Percentiles rank a stretch among this genome's conserved stretches.
phyloP scores from a whole-genome alignment of 2,113 vertebrate genomes.

The Sinocyclocheilus grahami region DNA sequence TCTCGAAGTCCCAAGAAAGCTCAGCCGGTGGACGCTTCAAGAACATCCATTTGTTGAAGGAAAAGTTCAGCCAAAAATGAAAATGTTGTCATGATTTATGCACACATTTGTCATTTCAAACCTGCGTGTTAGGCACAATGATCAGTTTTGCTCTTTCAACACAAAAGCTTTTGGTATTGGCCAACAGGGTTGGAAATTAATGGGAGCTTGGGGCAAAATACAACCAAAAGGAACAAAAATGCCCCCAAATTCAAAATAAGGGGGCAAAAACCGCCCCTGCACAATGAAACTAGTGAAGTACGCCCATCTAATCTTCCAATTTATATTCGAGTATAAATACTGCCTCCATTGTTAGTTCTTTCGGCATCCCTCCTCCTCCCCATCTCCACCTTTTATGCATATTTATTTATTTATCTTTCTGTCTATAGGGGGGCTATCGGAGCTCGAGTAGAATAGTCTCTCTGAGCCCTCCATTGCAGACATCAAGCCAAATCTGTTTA shows the following conservation, averaged over 20 bases:
- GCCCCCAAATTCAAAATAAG: neutral
- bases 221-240: neutral
- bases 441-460: too few species aligned
- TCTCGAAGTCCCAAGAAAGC: constrained; percentile 19
- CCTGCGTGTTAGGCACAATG: neutral
- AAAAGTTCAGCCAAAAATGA: neutral
- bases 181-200: neutral
- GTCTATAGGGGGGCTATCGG: too few species aligned
- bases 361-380: too few species aligned
- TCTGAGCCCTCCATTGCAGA: too few species aligned
- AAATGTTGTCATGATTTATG: neutral
- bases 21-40: constrained; percentile 4
- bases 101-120: neutral
- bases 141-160: neutral
- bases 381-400: too few species aligned
- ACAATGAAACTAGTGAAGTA: neutral
- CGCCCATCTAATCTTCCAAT: too few species aligned
- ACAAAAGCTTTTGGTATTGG: neutral
- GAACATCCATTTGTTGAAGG: constrained; percentile 11
- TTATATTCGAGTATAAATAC: too few species aligned
- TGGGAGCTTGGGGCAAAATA: neutral
- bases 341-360: too few species aligned
- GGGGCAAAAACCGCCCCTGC: neutral
- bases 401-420: too few species aligned
- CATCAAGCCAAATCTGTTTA: too few species aligned